Conservation (phyloP, 2,113 vertebrate genomes). For the Micronycteris hirsuta region DNA sequence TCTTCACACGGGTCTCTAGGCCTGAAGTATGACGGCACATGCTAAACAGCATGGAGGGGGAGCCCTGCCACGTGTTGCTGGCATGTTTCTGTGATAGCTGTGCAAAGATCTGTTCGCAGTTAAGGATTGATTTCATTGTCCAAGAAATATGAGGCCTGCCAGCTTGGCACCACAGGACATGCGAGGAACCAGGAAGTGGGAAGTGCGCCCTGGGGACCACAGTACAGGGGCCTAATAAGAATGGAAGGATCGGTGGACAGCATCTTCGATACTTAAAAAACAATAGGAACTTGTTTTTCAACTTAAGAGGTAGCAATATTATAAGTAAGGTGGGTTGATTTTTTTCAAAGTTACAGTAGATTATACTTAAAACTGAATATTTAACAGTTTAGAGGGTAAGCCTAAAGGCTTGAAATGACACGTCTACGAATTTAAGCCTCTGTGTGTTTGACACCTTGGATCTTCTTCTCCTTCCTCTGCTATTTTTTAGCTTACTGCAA, state of each 20-base stretch:
- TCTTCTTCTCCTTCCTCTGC: slow-evolving; percentile 84
- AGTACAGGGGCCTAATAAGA: not conserved
- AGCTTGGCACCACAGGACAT: not conserved
- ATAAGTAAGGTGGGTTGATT: slow-evolving; percentile 38
- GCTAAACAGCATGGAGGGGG: not conserved
- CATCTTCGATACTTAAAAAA: not conserved
- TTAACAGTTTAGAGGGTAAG: slow-evolving; percentile 86
- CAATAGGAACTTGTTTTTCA: slow-evolving; percentile 53
- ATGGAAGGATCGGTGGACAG: not conserved
- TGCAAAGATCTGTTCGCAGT: not conserved
- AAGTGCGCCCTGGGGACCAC: not conserved
- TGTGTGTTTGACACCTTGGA: slow-evolving; percentile 87
- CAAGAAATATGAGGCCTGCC: not conserved
- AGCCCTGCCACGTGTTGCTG: not conserved
- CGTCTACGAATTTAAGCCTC: slow-evolving; percentile 84
- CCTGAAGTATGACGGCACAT: not conserved
- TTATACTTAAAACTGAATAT: slow-evolving; percentile 86
- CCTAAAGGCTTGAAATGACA: slow-evolving; percentile 82
- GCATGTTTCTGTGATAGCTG: not conserved
- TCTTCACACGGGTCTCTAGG: not conserved
- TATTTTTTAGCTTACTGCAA: slow-evolving; percentile 88
- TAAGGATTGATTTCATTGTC: not conserved
- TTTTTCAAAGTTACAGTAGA: slow-evolving; percentile 74
- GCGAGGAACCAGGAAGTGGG: not conserved
- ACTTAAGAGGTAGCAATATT: slow-evolving; percentile 51